Evolutionary conservation across 2,113 vertebrate genomes (phyloP).

Genomic region (Apus apus): DNA sequence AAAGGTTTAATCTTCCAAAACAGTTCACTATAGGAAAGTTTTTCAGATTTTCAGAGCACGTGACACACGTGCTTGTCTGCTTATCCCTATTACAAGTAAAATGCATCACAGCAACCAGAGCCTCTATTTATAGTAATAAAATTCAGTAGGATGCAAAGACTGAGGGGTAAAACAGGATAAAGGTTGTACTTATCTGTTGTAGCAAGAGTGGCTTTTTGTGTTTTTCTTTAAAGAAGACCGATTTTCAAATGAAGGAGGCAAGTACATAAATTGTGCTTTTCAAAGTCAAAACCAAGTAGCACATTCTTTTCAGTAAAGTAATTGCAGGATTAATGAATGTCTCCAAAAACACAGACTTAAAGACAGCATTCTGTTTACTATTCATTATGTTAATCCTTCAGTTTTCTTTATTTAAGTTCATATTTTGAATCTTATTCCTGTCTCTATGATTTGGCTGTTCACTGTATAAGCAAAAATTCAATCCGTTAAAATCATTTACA

Average conservation of each 20-base stretch:
- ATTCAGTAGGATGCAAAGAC: neutral
- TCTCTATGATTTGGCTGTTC: neutral
- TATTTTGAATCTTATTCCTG: neutral
- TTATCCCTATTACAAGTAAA: neutral
- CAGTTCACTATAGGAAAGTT: neutral
- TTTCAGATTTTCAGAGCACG: neutral
- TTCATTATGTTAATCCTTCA: conserved; percentile 38
- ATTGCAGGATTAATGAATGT: neutral
- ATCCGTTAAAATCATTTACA: neutral
- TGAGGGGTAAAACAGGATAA: neutral
- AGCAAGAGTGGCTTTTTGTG: neutral
- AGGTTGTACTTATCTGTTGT: neutral
- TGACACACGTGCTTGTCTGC: neutral
- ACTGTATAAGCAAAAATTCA: neutral
- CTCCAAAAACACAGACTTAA: neutral
- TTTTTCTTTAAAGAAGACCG: neutral
- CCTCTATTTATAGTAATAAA: neutral
- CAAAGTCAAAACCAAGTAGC: neutral
- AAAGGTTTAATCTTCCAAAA: neutral
- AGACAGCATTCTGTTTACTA: neutral
- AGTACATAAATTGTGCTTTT: neutral
- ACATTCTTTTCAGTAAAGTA: neutral
- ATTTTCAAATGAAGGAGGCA: neutral
- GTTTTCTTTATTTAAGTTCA: neutral
- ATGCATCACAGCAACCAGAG: neutral